Base-by-base conservation (phyloP, 1,140 invertebrate genomes). In the Lepidurus apus region DNA sequence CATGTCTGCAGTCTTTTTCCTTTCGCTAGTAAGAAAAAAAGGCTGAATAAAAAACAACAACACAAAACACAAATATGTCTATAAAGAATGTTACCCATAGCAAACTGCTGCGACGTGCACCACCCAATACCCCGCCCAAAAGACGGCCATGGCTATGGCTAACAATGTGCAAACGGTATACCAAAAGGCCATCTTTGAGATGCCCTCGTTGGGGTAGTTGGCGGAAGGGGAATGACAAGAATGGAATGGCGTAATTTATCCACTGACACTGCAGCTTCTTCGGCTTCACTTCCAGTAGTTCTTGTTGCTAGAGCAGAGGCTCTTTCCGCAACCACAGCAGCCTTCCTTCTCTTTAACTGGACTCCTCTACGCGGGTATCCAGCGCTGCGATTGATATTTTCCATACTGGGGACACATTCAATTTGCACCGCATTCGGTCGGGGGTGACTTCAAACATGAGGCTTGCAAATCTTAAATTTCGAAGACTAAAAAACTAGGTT, bases 101-200 rank as follows among this genome's bases (percentile, higher is more conserved):
- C 77, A 77, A 74, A 82, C 81, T 75, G 79, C 79, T 34, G 81
- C 75, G 21, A 80, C 44, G 47, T 82, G 81, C 3, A 82, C 65
- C 17, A 80, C 24, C 81, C 81, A 82, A 74, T 81, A 80, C 44
- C 44, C 81, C 13, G 76, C 42, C 81, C 81, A 82, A 77, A 82
- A 82, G 44, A 83, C 78, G 21, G 81, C 75, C n/a, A 83, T 73
- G 9, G 82, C 76, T 9, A 80, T 74, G 42, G 80, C 79, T 8
- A 82, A 65, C 53, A 65, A 21, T 13, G 53, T 65, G 53, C 53
- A 65, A 9, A 65, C 6, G 17, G 53, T 17, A 3, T 17, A 65
- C 53, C 53, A 65, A 65, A 65, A 65, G 6, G 53, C 53, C 53
- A 65, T 65, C 17, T 9, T 65, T 34, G 34, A 34, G 53, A 7